A percentile compares a stretch with the other conserved stretches of the same genome.
Conservation (phyloP, 2,113 vertebrate genomes). For the Percina caprodes region DNA sequence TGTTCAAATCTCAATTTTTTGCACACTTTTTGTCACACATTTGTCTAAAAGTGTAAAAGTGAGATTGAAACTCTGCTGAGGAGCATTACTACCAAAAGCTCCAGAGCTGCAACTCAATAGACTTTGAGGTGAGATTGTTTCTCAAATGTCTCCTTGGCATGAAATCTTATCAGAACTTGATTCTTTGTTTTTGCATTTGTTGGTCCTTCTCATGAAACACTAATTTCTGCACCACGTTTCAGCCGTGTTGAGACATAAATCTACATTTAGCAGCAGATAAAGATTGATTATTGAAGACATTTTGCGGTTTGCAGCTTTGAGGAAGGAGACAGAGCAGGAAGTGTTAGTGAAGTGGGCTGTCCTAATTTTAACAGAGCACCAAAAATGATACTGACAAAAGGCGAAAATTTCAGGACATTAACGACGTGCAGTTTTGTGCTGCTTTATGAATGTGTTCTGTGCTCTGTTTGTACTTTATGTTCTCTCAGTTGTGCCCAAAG, state of each 20-base stretch:
- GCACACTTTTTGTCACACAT: neutral
- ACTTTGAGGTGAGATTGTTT: neutral
- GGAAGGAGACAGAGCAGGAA: constrained; percentile 55
- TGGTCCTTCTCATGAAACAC: neutral
- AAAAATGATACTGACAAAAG: neutral
- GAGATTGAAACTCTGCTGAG: neutral
- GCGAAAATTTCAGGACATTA: neutral
- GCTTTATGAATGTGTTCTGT: neutral
- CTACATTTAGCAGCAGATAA: neutral
- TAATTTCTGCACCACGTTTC: neutral
- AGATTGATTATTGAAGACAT: neutral
- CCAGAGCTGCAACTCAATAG: neutral
- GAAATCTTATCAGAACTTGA: neutral
- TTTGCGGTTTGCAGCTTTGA: neutral
- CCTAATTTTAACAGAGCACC: constrained; percentile 38
- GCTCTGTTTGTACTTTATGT: neutral
- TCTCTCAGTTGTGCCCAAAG: neutral
- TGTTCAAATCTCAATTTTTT: neutral
- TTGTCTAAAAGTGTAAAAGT: neutral
- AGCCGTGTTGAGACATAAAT: no score
- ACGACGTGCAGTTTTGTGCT: neutral
- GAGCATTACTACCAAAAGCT: neutral
- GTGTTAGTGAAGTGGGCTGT: constrained; percentile 29
- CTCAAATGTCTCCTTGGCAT: constrained; percentile 21
- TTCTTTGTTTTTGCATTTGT: neutral